These are phyloP conservation scores for Naso thynnoides DNA, from an alignment of 2,797 vertebrate species.

Conservation along the genomic window DNA sequence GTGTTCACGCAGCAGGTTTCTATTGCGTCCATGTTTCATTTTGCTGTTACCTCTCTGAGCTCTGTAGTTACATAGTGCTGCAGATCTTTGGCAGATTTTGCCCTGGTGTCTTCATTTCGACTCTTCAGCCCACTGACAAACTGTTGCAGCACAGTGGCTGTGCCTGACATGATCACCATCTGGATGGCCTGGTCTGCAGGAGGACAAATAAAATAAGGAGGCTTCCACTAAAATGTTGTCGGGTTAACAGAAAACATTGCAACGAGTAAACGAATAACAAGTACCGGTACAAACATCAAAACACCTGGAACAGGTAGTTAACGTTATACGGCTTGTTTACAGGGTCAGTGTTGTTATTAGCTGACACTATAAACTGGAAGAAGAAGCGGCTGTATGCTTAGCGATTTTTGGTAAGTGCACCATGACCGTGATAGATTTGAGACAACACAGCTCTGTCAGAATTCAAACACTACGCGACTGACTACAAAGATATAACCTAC, in stretches of 20 bases:
- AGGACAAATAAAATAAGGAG: neutral
- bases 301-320: too few relatives aligned
- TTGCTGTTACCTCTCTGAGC: conserved; percentile 90
- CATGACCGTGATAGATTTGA: too few relatives aligned
- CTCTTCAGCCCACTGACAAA: conserved; percentile 96
- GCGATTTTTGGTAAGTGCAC: too few relatives aligned
- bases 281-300: neutral
- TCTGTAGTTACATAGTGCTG: conserved; percentile 99
- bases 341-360: conserved; percentile 46
- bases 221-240: neutral
- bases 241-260: neutral
- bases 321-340: neutral
- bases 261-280: neutral
- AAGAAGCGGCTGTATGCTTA: too few relatives aligned
- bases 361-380: neutral
- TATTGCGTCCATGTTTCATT: neutral
- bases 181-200: conserved; percentile 57
- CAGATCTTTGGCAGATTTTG: conserved; percentile 96
- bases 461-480: too few relatives aligned
- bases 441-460: too few relatives aligned
- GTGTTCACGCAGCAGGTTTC: neutral
- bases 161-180: conserved; percentile 90
- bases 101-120: conserved; percentile 94
- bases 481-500: too few relatives aligned
- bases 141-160: conserved; percentile 95